A percentile compares a stretch with the other conserved stretches of the same genome.
These are phyloP conservation scores for Pagrus major DNA, from an alignment of 2,113 vertebrate genomes.

Conservation along the genomic window DNA sequence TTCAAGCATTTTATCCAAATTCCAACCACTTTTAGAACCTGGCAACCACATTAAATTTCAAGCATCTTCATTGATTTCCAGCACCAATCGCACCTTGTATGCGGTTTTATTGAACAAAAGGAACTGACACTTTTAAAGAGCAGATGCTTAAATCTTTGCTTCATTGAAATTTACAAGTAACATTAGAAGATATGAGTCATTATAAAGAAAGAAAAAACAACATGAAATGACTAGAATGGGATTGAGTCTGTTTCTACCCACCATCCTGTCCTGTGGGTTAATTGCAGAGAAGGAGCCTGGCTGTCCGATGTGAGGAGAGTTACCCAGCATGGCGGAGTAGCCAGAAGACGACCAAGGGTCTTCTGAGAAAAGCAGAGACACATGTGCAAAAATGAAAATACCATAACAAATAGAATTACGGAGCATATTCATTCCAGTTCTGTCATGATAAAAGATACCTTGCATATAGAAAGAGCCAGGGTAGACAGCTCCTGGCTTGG, in stretches of 20 bases:
- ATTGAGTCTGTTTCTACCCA: slow-evolving; percentile 71
- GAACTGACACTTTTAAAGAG: neutral
- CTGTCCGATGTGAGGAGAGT: slow-evolving; percentile 90
- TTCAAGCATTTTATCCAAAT: no score
- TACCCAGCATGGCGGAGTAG: slow-evolving; percentile 92
- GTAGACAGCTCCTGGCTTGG: slow-evolving; percentile 91
- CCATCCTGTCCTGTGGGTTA: slow-evolving; percentile 96
- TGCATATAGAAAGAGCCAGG: slow-evolving; percentile 95
- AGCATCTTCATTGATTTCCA: no score
- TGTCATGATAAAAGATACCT: slow-evolving; percentile 81
- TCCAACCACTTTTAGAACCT: no score
- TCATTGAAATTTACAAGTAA: neutral
- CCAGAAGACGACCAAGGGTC: slow-evolving; percentile 93
- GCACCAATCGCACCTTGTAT: no score
- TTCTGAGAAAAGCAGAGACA: slow-evolving; percentile 72
- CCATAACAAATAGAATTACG: neutral
- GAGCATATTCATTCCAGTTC: neutral
- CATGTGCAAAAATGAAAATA: slow-evolving; percentile 52
- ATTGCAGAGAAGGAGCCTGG: slow-evolving; percentile 89
- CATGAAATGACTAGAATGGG: neutral
- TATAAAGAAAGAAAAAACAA: neutral
- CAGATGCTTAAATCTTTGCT: neutral
- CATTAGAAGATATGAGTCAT: no score
- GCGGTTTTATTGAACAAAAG: neutral
- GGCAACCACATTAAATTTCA: no score